A percentile compares a stretch with the other conserved stretches of the same genome.
Conservation (phyloP, 2,113 vertebrate genomes). For the Cyrtonyx montezumae region DNA sequence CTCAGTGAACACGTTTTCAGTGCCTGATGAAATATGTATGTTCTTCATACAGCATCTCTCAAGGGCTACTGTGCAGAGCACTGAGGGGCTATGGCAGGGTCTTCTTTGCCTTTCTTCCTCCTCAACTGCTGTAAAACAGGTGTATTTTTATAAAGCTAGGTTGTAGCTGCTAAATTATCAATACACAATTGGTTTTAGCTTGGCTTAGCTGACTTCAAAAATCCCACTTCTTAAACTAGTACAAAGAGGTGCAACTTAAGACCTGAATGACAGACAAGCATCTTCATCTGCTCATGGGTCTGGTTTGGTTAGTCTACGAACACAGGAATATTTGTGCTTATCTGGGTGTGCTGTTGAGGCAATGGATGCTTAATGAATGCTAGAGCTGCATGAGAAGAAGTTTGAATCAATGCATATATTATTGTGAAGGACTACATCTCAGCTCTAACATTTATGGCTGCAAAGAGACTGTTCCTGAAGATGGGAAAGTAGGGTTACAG, state of each 20-base stretch:
- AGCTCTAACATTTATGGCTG: not conserved
- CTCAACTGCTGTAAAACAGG: slow-evolving; percentile 2
- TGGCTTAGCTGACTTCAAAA: not conserved
- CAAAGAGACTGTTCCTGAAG: not conserved
- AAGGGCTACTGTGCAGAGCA: not conserved
- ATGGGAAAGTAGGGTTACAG: not conserved
- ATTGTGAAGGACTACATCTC: slow-evolving; percentile 19
- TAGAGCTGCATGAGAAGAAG: slow-evolving; percentile 3
- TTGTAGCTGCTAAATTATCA: slow-evolving; percentile 3
- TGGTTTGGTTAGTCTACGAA: not conserved
- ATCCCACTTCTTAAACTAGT: not conserved
- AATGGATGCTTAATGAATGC: not conserved
- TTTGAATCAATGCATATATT: not conserved
- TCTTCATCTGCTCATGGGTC: not conserved
- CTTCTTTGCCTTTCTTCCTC: not conserved
- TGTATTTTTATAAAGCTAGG: not conserved
- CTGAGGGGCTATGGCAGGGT: not conserved
- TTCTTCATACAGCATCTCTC: slow-evolving; percentile 29
- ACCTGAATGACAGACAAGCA: not conserved
- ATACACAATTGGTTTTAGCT: not conserved
- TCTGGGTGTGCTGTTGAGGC: not conserved
- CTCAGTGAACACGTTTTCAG: not conserved
- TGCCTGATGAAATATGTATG: slow-evolving; percentile 16
- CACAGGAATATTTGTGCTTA: not conserved
- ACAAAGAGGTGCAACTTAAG: not conserved